Conservation (phyloP, 2,113 vertebrate genomes). For the Loxodonta africana region DNA sequence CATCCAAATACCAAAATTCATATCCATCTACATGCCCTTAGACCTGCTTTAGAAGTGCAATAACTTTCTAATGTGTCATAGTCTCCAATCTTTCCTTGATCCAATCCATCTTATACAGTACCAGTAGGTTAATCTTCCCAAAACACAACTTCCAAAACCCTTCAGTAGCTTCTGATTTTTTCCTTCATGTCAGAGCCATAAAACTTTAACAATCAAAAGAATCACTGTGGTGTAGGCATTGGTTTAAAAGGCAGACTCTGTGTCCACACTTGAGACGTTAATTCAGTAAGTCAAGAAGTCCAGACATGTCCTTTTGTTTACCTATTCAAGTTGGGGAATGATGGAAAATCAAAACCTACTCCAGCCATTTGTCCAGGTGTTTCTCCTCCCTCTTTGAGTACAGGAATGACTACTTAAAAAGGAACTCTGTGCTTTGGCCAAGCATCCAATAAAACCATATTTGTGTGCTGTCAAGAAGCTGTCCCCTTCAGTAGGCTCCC, state of each 20-base stretch:
- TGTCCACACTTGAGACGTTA: not conserved
- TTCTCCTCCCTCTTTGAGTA: not conserved
- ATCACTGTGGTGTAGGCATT: not conserved
- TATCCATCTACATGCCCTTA: not conserved
- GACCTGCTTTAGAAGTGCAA: not conserved
- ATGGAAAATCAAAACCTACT: not conserved
- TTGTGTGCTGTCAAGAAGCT: not conserved
- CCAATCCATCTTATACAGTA: not conserved
- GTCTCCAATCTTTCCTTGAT: not conserved
- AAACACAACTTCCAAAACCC: constrained; percentile 21
- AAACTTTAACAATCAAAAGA: not conserved
- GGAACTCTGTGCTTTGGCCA: not conserved
- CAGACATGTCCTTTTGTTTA: not conserved
- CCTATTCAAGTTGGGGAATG: not conserved
- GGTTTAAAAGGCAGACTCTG: not conserved
- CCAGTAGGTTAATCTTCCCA: not conserved
- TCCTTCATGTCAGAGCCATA: not conserved
- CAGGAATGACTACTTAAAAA: not conserved
- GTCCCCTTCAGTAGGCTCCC: not conserved
- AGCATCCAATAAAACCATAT: not conserved
- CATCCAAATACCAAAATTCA: constrained; percentile 33
- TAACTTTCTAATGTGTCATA: constrained; percentile 37
- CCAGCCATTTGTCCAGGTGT: not conserved
- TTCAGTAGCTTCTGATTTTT: constrained; percentile 36
- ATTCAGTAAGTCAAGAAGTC: not conserved